Conservation (phyloP, 2,888 invertebrate genomes). For the Sicus ferrugineus region DNA sequence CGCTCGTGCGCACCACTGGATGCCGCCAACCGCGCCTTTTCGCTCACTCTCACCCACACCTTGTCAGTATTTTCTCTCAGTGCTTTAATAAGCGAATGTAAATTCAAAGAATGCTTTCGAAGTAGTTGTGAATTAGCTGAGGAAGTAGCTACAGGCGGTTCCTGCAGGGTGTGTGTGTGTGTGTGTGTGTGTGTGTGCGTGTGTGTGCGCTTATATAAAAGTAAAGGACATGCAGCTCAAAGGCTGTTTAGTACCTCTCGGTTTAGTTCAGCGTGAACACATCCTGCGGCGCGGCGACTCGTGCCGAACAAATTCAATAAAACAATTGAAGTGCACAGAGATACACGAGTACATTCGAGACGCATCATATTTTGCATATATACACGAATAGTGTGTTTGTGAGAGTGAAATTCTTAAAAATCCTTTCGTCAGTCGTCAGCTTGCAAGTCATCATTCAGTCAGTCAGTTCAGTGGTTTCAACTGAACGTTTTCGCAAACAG, state of each 20-base stretch:
- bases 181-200: not conserved
- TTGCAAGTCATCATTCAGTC: not conserved
- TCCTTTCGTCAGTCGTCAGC: not conserved
- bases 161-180: too few species aligned
- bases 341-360: not conserved
- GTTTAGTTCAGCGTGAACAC: not conserved
- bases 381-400: not conserved
- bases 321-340: not conserved
- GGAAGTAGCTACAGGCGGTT: not conserved
- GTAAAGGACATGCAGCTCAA: not conserved
- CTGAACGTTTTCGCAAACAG: not conserved
- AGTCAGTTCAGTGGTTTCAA: not conserved
- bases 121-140: not conserved
- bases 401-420: not conserved
- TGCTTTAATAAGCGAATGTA: not conserved
- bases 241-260: not conserved
- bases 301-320: not conserved
- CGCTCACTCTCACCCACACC: not conserved
- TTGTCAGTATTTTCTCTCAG: not conserved
- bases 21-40: too few species aligned
- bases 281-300: too few species aligned
- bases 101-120: not conserved
- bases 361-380: not conserved
- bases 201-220: not conserved
- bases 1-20: too few species aligned